Evolutionary conservation across 2,113 vertebrate genomes (phyloP).

Genomic region (Nibea coibor): DNA sequence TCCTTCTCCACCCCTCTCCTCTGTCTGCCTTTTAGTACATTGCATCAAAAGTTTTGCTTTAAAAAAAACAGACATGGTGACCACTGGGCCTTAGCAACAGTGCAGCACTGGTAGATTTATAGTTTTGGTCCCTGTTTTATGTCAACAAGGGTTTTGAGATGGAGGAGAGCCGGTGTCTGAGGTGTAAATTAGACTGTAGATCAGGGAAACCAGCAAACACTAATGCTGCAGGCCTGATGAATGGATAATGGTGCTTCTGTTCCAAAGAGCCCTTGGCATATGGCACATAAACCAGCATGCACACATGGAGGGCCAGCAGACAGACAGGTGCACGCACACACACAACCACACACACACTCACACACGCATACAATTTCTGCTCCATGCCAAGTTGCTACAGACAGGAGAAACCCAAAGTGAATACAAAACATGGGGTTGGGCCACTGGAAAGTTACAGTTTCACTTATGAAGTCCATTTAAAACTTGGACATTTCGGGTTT

Average conservation of each 20-base stretch:
- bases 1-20: not conserved
- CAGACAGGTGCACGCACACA: constrained; percentile 41
- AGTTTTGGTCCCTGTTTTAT: constrained; percentile 48
- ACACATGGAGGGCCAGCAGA: constrained; percentile 49
- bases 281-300: constrained; percentile 65
- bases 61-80: constrained; percentile 34
- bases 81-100: constrained; percentile 12
- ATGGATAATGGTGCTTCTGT: constrained; percentile 67
- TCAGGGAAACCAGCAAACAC: constrained; percentile 57
- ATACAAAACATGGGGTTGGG: constrained; percentile 38
- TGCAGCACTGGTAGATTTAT: constrained; percentile 59
- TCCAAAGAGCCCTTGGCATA: constrained; percentile 62
- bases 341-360: constrained; percentile 10
- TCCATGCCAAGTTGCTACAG: constrained; percentile 37
- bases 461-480: not conserved
- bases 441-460: constrained; percentile 1
- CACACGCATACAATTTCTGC: constrained; percentile 27
- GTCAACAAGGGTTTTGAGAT: constrained; percentile 50
- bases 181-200: constrained; percentile 68
- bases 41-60: constrained; percentile 21
- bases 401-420: constrained; percentile 54
- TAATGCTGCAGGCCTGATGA: constrained; percentile 61
- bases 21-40: constrained; percentile 16
- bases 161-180: constrained; percentile 40
- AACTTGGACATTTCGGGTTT: not conserved